These are phyloP conservation scores for Strongylocentrotus purpuratus DNA, from an alignment of 35 echinoderm and acorn worm genomes.

Conservation along the genomic window DNA sequence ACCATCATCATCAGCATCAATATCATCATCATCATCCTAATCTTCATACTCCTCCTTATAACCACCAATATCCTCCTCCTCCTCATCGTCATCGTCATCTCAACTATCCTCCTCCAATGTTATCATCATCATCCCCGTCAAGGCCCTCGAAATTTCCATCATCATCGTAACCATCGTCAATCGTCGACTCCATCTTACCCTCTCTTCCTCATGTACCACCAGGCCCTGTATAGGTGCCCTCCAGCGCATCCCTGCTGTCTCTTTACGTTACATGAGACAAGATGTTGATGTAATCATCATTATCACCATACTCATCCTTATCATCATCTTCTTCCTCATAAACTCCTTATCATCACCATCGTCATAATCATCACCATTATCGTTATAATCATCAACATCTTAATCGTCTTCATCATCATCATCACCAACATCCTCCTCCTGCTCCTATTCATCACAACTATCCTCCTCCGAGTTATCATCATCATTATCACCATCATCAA, in stretches of 20 bases:
- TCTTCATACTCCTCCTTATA: no score
- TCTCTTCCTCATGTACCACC: conserved; percentile 89
- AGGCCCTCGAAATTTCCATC: background rate
- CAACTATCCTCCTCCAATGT: conserved; percentile 53
- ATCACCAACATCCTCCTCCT: background rate
- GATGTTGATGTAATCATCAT: background rate
- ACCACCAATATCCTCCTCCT: no score
- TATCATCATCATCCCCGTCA: background rate
- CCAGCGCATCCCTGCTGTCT: no score
- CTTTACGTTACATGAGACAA: no score
- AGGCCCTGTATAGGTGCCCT: conserved; percentile 90
- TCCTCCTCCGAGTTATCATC: background rate
- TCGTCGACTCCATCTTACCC: conserved; percentile 71
- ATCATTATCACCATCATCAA: background rate
- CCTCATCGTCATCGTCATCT: background rate
- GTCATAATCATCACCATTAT: background rate
- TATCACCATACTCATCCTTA: background rate
- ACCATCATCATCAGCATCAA: background rate
- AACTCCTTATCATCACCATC: background rate
- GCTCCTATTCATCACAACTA: background rate
- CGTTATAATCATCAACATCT: background rate
- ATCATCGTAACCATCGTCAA: conserved; percentile 32
- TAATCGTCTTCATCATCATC: background rate
- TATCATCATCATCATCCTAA: background rate
- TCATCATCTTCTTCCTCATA: background rate